Conservation (phyloP, 2,113 vertebrate genomes). For the Alligator mississippiensis region DNA sequence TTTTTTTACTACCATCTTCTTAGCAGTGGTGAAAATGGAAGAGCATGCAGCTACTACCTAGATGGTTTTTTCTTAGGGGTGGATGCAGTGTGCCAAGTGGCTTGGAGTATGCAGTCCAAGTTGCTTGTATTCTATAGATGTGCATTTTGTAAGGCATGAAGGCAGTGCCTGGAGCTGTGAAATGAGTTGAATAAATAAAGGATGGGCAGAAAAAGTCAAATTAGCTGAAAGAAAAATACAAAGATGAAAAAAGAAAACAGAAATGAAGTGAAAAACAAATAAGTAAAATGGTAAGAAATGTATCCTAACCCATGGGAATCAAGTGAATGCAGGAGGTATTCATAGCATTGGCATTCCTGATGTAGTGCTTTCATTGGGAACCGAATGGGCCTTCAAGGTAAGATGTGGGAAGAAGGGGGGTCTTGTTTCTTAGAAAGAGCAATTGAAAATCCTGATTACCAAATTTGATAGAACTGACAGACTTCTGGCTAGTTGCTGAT, state of each 20-base stretch:
- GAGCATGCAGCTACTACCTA: neutral
- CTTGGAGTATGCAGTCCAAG: neutral
- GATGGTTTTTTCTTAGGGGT: neutral
- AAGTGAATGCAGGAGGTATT: neutral
- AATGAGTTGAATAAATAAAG: neutral
- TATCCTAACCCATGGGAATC: no score
- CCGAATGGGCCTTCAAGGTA: neutral
- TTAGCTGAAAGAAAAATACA: neutral
- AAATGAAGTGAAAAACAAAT: neutral
- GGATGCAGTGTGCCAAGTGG: neutral
- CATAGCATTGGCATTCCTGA: neutral
- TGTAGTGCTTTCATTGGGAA: neutral
- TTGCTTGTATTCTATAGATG: neutral
- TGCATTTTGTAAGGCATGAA: neutral
- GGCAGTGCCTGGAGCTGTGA: neutral
- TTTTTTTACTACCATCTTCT: neutral
- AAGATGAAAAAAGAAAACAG: neutral
- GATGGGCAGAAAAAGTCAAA: neutral
- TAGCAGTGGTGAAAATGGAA: neutral
- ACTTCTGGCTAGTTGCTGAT: neutral
- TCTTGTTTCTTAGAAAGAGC: neutral
- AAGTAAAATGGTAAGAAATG: neutral
- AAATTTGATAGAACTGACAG: neutral
- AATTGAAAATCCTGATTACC: neutral
- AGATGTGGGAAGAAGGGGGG: neutral